A percentile compares a stretch with the other conserved stretches of the same genome.
These are phyloP conservation scores for Phenganax stokvisi DNA, from an alignment of 92 coral and sea anemone species.

Conservation along the genomic window DNA sequence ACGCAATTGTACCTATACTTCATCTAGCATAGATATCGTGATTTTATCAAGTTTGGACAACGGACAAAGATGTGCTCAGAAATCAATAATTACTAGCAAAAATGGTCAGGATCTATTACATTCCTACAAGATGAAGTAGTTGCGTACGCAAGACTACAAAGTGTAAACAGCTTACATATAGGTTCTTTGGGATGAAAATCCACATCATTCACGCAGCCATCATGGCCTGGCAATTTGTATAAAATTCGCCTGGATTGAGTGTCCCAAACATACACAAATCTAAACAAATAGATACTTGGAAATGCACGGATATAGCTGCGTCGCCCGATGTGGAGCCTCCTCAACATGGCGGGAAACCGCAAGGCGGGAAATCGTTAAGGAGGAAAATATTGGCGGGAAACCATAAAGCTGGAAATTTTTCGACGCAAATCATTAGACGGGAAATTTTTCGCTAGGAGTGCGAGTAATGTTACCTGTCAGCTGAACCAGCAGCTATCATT, in stretches of 20 bases:
- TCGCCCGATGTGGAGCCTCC: no score
- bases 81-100: no score
- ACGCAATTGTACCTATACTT: no score
- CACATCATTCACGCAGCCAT: slow-evolving; percentile 92
- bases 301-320: neutral
- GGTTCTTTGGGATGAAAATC: slow-evolving; percentile 97
- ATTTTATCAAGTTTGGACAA: no score
- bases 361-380: no score
- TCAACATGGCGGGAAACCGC: no score
- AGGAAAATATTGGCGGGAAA: no score
- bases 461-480: slow-evolving; percentile 62
- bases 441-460: neutral
- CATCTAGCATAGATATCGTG: no score
- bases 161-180: slow-evolving; percentile 59
- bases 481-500: slow-evolving; percentile 98
- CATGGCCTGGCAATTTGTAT: slow-evolving; percentile 93
- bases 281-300: slow-evolving; percentile 23
- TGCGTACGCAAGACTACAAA: neutral
- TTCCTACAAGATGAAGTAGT: no score
- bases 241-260: slow-evolving; percentile 85
- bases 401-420: no score
- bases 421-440: neutral
- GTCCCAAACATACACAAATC: slow-evolving; percentile 99
- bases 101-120: no score
- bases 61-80: no score